Evolutionary conservation across 2,113 vertebrate genomes (phyloP), one percentile per base, ranked within the genome.

Genomic region (Hiodon tergisus): DNA sequence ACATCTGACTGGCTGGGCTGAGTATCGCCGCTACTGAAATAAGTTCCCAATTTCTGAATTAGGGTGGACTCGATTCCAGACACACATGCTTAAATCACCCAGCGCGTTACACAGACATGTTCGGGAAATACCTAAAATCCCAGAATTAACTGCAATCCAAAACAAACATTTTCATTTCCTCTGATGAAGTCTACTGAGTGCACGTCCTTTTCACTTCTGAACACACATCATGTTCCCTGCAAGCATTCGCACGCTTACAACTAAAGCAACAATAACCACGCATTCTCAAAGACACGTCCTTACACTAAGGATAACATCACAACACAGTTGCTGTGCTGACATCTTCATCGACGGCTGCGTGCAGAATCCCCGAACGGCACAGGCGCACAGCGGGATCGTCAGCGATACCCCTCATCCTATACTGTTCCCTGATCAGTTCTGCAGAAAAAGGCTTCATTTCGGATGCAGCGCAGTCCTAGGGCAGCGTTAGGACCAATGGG

Each of bases 401-500:
- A 11, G 17, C 63, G 6, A 47, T 66, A 11, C 11, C 9, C 46
- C 3, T 47, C 46, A 66, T 11, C 63, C 63, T 47, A 66, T 66
- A 5, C 7, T 66, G 31, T 66, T 3, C 31, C 3, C 31, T 66
- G 31, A 66, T 46, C 63, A 66, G 48, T 66, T 66, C 46, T 3
- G 48, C 3, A 11, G 10, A 16, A 9, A 66, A 66, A 66, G 6
- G 46, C 63, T 48, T 66, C 46, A 11, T 47, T 66, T 17, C 31
- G 13, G 14, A 48, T 48, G 31, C 7, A 66, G 48, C 3, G 63
- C 63, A 48, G 13, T 31, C 10, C 9, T 47, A 46, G 10, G 13
- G 67, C 62, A 67, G 69, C 78, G 47, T 70, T 10, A 69, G 72
- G 31, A 31, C 31, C 31, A 31, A 31, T 31, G 31, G 31, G 31